A percentile compares a stretch with the other conserved stretches of the same genome.
Evolutionary conservation across 2,797 vertebrate genomes (phyloP).

Genomic region (Zalophus californianus): DNA sequence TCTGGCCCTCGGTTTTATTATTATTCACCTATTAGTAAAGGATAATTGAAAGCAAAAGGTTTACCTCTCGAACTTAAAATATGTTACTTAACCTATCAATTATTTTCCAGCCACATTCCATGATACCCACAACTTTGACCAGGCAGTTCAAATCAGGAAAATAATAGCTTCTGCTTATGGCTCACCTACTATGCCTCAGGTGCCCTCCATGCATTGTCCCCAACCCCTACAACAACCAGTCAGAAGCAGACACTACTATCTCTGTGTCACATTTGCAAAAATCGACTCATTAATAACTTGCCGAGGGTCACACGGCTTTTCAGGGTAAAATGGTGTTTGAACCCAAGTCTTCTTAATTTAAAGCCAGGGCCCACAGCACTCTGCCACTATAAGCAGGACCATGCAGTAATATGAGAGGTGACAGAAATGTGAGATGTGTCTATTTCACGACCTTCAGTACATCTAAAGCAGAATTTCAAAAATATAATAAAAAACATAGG

Average conservation of each 20-base stretch:
- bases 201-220: neutral
- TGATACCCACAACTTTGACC: neutral
- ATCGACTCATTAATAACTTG: neutral
- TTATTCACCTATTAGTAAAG: constrained; percentile 5
- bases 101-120: neutral
- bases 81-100: neutral
- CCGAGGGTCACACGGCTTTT: neutral
- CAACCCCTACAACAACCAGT: neutral
- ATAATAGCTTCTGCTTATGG: neutral
- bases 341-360: neutral
- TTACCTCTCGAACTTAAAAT: constrained; percentile 40
- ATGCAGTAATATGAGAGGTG: neutral
- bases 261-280: neutral
- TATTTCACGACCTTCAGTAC: neutral
- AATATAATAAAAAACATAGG: neutral
- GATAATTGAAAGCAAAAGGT: constrained; percentile 30
- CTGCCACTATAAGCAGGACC: neutral
- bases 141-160: neutral
- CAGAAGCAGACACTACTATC: neutral
- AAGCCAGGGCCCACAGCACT: neutral
- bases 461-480: constrained; percentile 13
- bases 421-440: neutral
- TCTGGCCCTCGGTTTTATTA: neutral
- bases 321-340: neutral
- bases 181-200: neutral